Conservation (phyloP, 2,888 invertebrate genomes). For the Acrobasis consociella region DNA sequence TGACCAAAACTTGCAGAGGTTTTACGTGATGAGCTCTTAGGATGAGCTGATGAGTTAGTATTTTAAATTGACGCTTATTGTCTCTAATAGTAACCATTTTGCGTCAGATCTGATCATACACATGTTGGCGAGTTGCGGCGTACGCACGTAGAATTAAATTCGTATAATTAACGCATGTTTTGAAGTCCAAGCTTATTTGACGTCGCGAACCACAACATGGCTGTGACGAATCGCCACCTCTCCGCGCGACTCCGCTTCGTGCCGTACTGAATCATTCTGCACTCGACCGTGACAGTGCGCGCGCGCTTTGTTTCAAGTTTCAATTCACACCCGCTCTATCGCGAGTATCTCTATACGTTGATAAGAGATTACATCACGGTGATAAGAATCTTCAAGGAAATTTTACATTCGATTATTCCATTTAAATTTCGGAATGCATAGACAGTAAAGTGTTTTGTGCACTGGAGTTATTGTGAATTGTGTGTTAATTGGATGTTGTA, state of each 20-base stretch:
- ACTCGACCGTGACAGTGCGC: constrained; percentile 63
- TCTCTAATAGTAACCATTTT: constrained; percentile 41
- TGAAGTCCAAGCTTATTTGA: constrained; percentile 25
- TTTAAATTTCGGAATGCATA: constrained; percentile 43
- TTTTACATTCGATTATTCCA: constrained; percentile 51
- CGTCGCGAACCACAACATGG: constrained; percentile 34
- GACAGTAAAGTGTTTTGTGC: constrained; percentile 38
- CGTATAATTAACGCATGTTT: constrained; percentile 36
- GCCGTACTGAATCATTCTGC: constrained; percentile 56
- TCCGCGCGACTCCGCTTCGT: constrained; percentile 38
- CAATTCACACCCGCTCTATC: constrained; percentile 61
- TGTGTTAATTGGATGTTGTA: constrained; percentile 60
- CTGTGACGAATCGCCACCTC: constrained; percentile 38
- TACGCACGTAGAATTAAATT: constrained; percentile 71
- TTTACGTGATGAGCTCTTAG: too few species aligned
- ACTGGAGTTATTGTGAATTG: constrained; percentile 51
- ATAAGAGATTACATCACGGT: constrained; percentile 79
- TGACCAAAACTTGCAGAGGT: too few species aligned
- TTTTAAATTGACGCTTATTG: too few species aligned
- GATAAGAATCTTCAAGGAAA: constrained; percentile 71
- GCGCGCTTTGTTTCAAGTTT: constrained; percentile 64
- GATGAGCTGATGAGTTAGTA: too few species aligned
- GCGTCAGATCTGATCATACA: constrained; percentile 49
- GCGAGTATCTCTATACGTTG: constrained; percentile 66
- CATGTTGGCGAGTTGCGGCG: constrained; percentile 50